Evolutionary conservation across 2,888 invertebrate genomes (phyloP), one percentile per base, ranked within the genome.

Genomic region (Idaea straminata): DNA sequence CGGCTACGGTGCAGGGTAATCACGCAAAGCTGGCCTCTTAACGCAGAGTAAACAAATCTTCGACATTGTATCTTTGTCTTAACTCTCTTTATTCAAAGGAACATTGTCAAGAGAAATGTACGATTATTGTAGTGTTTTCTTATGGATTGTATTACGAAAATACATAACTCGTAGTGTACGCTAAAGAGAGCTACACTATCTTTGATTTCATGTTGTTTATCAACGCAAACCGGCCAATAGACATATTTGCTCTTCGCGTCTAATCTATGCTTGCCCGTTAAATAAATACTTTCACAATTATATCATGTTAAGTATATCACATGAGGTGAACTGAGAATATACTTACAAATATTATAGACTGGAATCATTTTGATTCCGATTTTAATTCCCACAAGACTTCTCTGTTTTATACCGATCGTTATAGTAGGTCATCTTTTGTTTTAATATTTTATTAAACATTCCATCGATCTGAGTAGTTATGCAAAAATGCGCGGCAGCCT

Each of bases 51-150:
- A 89, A 91, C 91, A 90, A 91, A 90, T 91, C 91, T 91, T 87
- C 86, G 84, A 89, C 91, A 91, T 89, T 88, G 89, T 91, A 90
- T 90, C 89, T 86, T 86, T 83, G 86, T 86, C 83, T 87, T 90
- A 89, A 90, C 89, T 89, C 87, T 88, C 86, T 88, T 88, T 91
- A 91, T 90, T 90, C 88, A 89, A 90, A 90, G 89, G 87, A 90
- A 90, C 89, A 85, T 90, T 90, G 91, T 91, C 91, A 90, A 89
- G 89, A 87, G 88, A 88, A 88, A 91, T 85, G 86, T 91, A 91
- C 89, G 90, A 91, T 91, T 91, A 91, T 90, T 90, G 89, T 89
- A 81, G 84, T 77, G 84, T 83, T 89, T 83, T 87, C 89, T 89
- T 89, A 88, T 89, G 91, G 90, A 90, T 89, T 87, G 88, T 88